Percentiles rank a stretch among this genome's conserved stretches.
phyloP scores from a whole-genome alignment of 2,888 invertebrate genomes.

The Andrena haemorrhoa region DNA sequence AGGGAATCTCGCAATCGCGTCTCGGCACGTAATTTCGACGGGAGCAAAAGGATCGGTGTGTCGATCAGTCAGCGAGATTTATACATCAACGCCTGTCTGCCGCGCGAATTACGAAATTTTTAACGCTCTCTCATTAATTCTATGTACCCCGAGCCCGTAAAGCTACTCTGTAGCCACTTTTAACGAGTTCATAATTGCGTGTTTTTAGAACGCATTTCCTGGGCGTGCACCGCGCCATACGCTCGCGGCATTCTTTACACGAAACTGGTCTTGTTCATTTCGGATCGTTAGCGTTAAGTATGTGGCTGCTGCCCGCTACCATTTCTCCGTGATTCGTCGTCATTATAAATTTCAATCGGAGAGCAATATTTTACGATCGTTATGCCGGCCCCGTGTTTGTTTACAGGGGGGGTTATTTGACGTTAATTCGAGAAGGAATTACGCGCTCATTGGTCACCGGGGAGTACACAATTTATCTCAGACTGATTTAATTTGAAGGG shows the following conservation, averaged over 20 bases:
- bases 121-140: slow-evolving; percentile 32
- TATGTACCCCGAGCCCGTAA: slow-evolving; percentile 31
- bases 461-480: slow-evolving; percentile 19
- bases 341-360: slow-evolving; percentile 53
- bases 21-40: not conserved
- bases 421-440: slow-evolving; percentile 29
- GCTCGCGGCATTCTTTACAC: slow-evolving; percentile 35
- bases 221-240: slow-evolving; percentile 36
- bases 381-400: slow-evolving; percentile 13
- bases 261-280: slow-evolving; percentile 56
- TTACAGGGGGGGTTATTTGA: slow-evolving; percentile 34
- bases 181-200: slow-evolving; percentile 40
- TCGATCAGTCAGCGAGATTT: slow-evolving; percentile 32
- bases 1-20: not conserved
- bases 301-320: slow-evolving; percentile 9
- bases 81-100: slow-evolving; percentile 25
- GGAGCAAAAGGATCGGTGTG: not conserved
- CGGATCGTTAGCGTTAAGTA: slow-evolving; percentile 44
- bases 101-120: slow-evolving; percentile 49
- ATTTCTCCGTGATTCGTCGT: slow-evolving; percentile 35
- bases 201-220: slow-evolving; percentile 35
- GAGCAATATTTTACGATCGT: slow-evolving; percentile 36
- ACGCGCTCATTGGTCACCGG: not conserved
- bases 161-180: slow-evolving; percentile 31
- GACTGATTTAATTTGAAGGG: slow-evolving; percentile 17